Evolutionary conservation across 2,888 invertebrate genomes (phyloP).

Genomic region (Allygus modestus): DNA sequence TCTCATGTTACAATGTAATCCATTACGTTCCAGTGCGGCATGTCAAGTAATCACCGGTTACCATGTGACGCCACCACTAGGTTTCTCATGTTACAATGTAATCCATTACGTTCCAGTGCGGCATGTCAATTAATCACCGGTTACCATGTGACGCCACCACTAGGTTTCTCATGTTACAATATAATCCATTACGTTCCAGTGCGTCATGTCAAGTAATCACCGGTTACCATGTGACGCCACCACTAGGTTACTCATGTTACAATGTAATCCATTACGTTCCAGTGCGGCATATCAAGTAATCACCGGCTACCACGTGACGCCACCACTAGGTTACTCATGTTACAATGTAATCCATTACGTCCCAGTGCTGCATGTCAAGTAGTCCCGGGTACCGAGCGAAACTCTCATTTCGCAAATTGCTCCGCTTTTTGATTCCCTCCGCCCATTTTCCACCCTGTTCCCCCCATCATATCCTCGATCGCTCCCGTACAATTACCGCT

Average conservation of each 20-base stretch:
- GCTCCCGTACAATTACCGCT: constrained; percentile 22
- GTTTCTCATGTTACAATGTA: not conserved
- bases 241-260: not conserved
- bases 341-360: constrained; percentile 24
- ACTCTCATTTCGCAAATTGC: constrained; percentile 61
- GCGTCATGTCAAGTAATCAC: no score
- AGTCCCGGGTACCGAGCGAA: not conserved
- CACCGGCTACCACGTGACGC: no score
- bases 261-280: not conserved
- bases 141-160: no score
- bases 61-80: no score
- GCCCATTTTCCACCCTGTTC: constrained; percentile 55
- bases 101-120: no score
- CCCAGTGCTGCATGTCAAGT: constrained; percentile 1
- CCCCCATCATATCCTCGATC: constrained; percentile 43
- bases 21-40: not conserved
- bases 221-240: no score
- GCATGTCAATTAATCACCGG: no score
- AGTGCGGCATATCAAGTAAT: no score
- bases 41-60: not conserved
- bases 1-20: not conserved
- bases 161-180: no score
- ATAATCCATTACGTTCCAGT: no score
- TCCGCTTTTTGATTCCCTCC: constrained; percentile 49
- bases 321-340: not conserved